phyloP scores from a whole-genome alignment of 2,797 vertebrate genomes.

The Danio tinwini region DNA sequence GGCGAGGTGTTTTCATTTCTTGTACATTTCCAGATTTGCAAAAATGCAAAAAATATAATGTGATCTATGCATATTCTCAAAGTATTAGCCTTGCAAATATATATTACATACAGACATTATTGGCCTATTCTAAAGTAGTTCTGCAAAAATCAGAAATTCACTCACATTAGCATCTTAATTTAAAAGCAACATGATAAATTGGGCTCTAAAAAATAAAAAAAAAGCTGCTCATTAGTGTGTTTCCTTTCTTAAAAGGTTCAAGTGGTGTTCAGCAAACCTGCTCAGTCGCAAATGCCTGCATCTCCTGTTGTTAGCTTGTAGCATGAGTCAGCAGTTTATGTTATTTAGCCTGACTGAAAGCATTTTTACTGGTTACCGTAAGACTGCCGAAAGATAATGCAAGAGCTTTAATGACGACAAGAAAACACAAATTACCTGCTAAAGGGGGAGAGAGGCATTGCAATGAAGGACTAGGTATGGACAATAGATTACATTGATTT shows the following conservation, averaged over 20 bases:
- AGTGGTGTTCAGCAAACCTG: not conserved
- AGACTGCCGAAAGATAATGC: not conserved
- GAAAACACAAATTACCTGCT: conserved; percentile 22
- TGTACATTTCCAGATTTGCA: not conserved
- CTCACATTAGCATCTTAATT: not conserved
- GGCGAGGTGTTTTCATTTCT: not conserved
- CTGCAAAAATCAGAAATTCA: not conserved
- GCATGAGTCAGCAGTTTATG: conserved; percentile 49
- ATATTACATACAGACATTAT: not conserved
- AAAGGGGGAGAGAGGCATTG: not conserved
- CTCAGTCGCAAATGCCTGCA: conserved; percentile 5
- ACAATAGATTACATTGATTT: conserved; percentile 41
- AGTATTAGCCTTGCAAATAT: not conserved
- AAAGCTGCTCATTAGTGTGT: conserved; percentile 6
- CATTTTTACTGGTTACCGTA: conserved; percentile 24
- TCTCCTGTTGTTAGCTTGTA: conserved; percentile 14
- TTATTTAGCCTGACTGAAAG: conserved; percentile 1
- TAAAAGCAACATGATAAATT: conserved; percentile 12
- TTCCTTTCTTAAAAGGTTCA: conserved; percentile 12
- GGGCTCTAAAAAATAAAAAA: not conserved
- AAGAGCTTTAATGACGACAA: conserved; percentile 22
- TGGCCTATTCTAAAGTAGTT: not conserved
- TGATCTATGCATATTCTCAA: not conserved
- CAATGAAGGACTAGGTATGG: conserved; percentile 24
- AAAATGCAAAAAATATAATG: not conserved